phyloP scores from a whole-genome alignment of 2,113 vertebrate genomes.

The Tragelaphus strepsiceros region DNA sequence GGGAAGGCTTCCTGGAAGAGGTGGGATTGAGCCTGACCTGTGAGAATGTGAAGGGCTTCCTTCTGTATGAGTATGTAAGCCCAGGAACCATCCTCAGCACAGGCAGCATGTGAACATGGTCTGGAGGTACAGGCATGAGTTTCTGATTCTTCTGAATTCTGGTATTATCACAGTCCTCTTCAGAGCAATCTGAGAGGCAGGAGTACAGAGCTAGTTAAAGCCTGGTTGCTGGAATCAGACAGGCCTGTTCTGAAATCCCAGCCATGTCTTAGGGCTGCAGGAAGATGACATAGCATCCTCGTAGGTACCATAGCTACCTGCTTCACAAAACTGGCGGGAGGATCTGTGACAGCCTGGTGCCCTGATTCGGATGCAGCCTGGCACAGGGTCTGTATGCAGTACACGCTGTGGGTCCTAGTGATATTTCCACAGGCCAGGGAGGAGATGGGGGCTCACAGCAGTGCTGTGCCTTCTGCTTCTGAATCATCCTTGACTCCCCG shows the following conservation, averaged over 20 bases:
- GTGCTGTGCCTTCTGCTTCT: not conserved
- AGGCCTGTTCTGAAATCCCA: not conserved
- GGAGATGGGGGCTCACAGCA: not conserved
- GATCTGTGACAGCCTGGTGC: not conserved
- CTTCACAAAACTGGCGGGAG: not conserved
- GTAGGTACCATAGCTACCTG: not conserved
- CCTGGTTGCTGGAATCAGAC: not conserved
- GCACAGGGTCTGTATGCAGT: no score
- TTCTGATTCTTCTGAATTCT: not conserved
- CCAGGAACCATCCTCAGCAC: not conserved
- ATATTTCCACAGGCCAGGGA: not conserved
- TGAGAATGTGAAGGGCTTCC: not conserved
- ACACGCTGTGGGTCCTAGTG: not conserved
- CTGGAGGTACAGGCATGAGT: not conserved
- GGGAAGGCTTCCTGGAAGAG: not conserved
- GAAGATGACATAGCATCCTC: not conserved
- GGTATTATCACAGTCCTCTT: not conserved
- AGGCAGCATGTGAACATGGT: rapidly evolving
- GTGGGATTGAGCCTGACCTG: not conserved
- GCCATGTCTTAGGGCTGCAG: rapidly evolving
- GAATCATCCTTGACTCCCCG: not conserved
- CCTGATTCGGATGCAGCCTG: rapidly evolving
- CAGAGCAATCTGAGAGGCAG: not conserved
- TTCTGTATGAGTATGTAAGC: not conserved
- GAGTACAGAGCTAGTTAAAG: no score